Evolutionary conservation across 30 jellyfish, hydroid and myxozoan species (phyloP).

Genomic region (Turritopsis rubra): DNA sequence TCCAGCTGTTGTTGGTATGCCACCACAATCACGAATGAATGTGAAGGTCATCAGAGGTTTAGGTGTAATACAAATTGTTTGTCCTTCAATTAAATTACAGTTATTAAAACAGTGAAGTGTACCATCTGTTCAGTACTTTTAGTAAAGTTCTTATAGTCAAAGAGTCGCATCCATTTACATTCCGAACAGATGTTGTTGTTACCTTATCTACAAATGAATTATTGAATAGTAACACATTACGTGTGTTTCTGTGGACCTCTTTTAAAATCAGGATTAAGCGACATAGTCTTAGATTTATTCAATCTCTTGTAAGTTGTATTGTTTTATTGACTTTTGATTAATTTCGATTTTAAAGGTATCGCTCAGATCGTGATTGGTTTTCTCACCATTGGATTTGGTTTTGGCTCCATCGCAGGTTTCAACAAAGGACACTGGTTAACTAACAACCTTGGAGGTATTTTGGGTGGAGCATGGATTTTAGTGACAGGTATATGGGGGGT

Average conservation of each 20-base stretch:
- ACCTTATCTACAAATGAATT: too few species aligned
- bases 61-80: background rate
- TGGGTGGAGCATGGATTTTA: constrained; percentile 26
- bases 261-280: too few species aligned
- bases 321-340: too few species aligned
- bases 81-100: background rate
- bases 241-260: too few species aligned
- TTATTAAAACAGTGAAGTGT: too few species aligned
- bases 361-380: constrained; percentile 1
- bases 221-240: too few species aligned
- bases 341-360: background rate
- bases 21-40: background rate
- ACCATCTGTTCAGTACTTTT: too few species aligned
- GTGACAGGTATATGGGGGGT: constrained; percentile 20
- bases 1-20: background rate
- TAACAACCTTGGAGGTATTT: constrained; percentile 6
- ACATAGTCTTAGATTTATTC: too few species aligned
- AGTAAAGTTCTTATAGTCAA: too few species aligned
- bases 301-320: too few species aligned
- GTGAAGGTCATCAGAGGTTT: background rate
- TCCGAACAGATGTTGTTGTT: too few species aligned
- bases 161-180: too few species aligned
- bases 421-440: background rate
- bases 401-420: background rate
- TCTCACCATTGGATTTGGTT: background rate